Base-by-base conservation (phyloP, 1,140 invertebrate species). In the Drusus annulatus region DNA sequence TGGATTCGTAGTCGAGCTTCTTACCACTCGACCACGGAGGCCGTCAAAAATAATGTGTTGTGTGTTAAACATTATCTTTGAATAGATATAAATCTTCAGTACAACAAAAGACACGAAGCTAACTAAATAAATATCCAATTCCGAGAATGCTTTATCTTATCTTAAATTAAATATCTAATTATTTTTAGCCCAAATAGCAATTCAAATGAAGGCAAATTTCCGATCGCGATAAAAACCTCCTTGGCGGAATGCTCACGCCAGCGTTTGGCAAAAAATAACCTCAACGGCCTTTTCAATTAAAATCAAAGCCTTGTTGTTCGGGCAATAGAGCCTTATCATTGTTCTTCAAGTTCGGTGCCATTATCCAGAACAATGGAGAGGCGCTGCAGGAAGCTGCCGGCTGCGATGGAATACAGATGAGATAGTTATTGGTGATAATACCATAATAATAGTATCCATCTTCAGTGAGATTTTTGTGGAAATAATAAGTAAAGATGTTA, bases 231-330 rank as follows among this genome's bases (percentile, higher is more conserved):
- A 17, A 56, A 56, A 56, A 10, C 16, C n/a, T 16, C 19, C 1
- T 16, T 2, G n/a, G 52, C 52, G 19, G 15, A n/a, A n/a, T 56
- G 52, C 52, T n/a, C 52, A 56, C 52, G 52, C 52, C 52, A 56
- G 16, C 52, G 13, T 56, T 56, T 19, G 52, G 6, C 52, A 56
- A 56, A 56, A 56, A 56, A 56, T 56, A 19, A 56, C 52, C 52
- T 56, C 52, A 56, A 56, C 52, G 19, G 52, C 52, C 19, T 56
- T 56, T 56, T 56, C 52, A 56, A 56, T 56, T 56, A 56, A 56
- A 56, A 56, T 56, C 52, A 56, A 56, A 56, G 52, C 52, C 52
- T 56, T 56, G 52, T 19, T 56, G 52, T 56, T n/a, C 52, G 19
- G 52, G 52, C 52, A 56, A 56, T 56, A 56, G 52, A 56, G 19